phyloP scores from a whole-genome alignment of 2,113 vertebrate species.

The Semnornis frantzii region DNA sequence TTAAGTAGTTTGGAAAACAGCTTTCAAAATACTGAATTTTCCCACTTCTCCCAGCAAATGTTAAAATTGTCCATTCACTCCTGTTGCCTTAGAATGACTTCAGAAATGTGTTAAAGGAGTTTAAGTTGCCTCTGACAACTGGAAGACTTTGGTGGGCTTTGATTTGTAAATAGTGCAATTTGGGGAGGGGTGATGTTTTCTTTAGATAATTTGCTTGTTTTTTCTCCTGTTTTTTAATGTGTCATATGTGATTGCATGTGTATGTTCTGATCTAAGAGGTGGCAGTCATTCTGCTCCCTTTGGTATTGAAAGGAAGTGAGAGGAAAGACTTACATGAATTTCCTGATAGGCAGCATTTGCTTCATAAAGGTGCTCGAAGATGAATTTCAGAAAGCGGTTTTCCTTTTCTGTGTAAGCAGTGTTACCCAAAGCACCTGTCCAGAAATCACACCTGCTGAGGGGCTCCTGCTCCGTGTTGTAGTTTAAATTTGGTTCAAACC shows the following conservation, averaged over 20 bases:
- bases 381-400: neutral
- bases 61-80: neutral
- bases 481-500: too few relatives aligned
- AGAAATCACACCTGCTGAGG: neutral
- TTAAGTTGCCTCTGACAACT: neutral
- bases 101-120: neutral
- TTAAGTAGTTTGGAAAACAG: slow-evolving; percentile 1
- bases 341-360: neutral
- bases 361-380: neutral
- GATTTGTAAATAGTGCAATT: neutral
- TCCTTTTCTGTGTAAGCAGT: neutral
- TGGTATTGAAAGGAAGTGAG: neutral
- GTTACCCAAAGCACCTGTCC: neutral
- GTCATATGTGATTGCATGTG: neutral
- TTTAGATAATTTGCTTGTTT: neutral
- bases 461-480: neutral
- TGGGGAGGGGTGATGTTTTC: neutral
- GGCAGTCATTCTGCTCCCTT: neutral
- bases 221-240: neutral
- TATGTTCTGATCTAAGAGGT: neutral
- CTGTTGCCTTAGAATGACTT: neutral
- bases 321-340: neutral
- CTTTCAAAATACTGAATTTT: neutral
- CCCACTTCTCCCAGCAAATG: neutral
- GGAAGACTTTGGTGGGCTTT: neutral